Conservation (phyloP, 2,888 invertebrate species). For the Drosophila neonasuta region DNA sequence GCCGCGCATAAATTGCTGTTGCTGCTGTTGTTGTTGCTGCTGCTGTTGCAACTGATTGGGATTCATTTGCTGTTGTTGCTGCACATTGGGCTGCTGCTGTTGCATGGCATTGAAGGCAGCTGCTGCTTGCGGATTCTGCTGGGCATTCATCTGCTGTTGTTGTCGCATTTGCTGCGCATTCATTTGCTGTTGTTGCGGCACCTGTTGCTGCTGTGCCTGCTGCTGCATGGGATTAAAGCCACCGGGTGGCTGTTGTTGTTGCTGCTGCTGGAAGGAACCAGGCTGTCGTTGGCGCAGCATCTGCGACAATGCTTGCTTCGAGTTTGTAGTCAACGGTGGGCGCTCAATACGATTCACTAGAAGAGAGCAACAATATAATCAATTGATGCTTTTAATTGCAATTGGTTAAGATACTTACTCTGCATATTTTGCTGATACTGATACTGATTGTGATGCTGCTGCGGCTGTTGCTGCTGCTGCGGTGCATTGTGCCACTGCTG, state of each 20-base stretch:
- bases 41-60: slow-evolving; percentile 69
- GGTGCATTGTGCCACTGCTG: slow-evolving; percentile 81
- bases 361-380: slow-evolving; percentile 14
- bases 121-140: slow-evolving; percentile 71
- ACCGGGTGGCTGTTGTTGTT: slow-evolving; percentile 63
- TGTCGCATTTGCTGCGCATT: slow-evolving; percentile 76
- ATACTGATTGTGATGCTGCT: slow-evolving; percentile 78
- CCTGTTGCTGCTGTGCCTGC: slow-evolving; percentile 77
- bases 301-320: slow-evolving; percentile 92
- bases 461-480: slow-evolving; percentile 67
- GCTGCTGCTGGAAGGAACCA: slow-evolving; percentile 80
- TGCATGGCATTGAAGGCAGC: slow-evolving; percentile 76
- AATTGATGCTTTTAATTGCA: neutral
- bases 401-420: slow-evolving; percentile 56
- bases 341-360: slow-evolving; percentile 82
- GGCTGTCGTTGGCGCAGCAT: slow-evolving; percentile 92
- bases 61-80: slow-evolving; percentile 71
- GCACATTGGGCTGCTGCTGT: slow-evolving; percentile 73
- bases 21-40: slow-evolving; percentile 69
- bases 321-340: slow-evolving; percentile 84
- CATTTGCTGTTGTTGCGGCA: slow-evolving; percentile 75
- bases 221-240: slow-evolving; percentile 78
- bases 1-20: slow-evolving; percentile 80
- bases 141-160: slow-evolving; percentile 67
- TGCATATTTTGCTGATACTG: slow-evolving; percentile 81